A percentile compares a stretch with the other conserved stretches of the same genome.
Conservation (phyloP, 2,113 vertebrate species). For the Bufo bufo region DNA sequence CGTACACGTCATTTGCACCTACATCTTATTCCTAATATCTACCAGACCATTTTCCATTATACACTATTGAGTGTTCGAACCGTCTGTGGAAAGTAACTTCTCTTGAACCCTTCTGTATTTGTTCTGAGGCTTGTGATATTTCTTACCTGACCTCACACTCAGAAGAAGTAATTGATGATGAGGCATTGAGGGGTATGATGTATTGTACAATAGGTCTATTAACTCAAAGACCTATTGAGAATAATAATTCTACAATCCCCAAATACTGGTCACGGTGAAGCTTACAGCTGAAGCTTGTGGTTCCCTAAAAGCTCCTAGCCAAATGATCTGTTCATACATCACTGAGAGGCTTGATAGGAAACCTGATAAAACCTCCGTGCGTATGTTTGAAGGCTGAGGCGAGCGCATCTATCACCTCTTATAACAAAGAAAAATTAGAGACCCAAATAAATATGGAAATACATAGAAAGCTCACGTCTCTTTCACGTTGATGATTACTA, state of each 20-base stretch:
- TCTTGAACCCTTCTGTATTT: too few relatives aligned
- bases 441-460: slow-evolving; percentile 36
- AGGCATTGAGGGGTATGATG: too few relatives aligned
- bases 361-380: neutral
- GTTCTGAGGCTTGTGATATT: too few relatives aligned
- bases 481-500: slow-evolving; percentile 31
- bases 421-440: neutral
- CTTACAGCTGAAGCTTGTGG: neutral
- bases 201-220: too few relatives aligned
- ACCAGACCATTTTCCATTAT: too few relatives aligned
- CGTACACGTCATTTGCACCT: too few relatives aligned
- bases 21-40: too few relatives aligned
- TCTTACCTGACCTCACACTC: too few relatives aligned
- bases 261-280: neutral
- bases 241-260: neutral
- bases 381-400: neutral
- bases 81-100: too few relatives aligned
- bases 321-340: neutral
- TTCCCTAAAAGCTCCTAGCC: neutral
- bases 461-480: neutral
- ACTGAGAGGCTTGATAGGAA: neutral
- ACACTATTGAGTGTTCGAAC: too few relatives aligned
- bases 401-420: neutral
- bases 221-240: neutral
- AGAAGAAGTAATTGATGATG: too few relatives aligned